Percentiles rank a stretch among this genome's conserved stretches.
Evolutionary conservation across 2,797 vertebrate species (phyloP).

Genomic region (Euthynnus affinis): DNA sequence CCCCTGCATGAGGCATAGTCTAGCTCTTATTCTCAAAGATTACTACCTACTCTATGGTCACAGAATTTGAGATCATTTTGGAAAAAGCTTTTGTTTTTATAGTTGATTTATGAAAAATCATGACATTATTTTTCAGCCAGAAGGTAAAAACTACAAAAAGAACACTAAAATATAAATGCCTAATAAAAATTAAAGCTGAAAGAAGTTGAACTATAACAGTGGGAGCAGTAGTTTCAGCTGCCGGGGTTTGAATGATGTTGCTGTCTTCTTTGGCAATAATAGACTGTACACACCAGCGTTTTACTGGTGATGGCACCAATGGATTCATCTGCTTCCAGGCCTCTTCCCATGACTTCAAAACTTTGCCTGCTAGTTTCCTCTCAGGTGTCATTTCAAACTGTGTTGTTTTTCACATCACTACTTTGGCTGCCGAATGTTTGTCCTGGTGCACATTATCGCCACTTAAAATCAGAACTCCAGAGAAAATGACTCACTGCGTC

Average conservation of each 20-base stretch:
- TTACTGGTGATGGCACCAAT: not conserved
- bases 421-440: not conserved
- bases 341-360: not conserved
- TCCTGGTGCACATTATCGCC: not conserved
- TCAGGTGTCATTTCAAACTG: not conserved
- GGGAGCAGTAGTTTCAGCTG: slow-evolving; percentile 3
- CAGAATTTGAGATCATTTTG: not conserved
- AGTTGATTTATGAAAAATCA: not conserved
- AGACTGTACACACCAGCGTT: not conserved
- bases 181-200: not conserved
- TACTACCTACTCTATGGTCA: not conserved
- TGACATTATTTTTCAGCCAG: not conserved
- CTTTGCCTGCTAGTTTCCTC: not conserved
- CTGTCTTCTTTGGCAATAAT: not conserved
- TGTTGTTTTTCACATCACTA: not conserved
- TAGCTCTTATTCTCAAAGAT: not conserved
- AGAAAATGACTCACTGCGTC: not conserved
- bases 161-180: not conserved
- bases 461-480: not conserved
- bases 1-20: not conserved
- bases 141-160: too few relatives aligned
- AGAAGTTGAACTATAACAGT: too few relatives aligned
- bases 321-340: not conserved
- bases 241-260: not conserved
- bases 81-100: not conserved